Percentiles rank a stretch among this genome's conserved stretches.
Evolutionary conservation across 2,888 invertebrate genomes (phyloP).

Genomic region (Drosophila acutilabella): DNA sequence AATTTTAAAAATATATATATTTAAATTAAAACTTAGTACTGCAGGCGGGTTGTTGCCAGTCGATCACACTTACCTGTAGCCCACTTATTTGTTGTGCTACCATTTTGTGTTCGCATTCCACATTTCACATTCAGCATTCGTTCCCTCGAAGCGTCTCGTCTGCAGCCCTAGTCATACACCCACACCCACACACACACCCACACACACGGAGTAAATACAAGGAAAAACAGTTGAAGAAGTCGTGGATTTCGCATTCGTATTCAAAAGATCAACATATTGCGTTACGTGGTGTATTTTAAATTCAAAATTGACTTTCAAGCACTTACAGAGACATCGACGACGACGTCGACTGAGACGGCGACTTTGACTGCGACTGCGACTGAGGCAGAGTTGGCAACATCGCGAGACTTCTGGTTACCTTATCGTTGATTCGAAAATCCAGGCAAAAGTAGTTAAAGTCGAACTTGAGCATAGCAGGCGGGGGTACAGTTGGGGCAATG

Average conservation of each 20-base stretch:
- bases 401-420: constrained; percentile 32
- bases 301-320: constrained; percentile 80
- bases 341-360: neutral
- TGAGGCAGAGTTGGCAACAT: neutral
- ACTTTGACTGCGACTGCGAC: constrained; percentile 2
- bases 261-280: constrained; percentile 80
- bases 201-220: constrained; percentile 3
- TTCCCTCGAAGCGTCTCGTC: too few species aligned
- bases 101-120: constrained; percentile 55
- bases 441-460: constrained; percentile 9
- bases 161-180: neutral
- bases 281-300: constrained; percentile 79
- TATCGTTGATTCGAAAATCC: constrained; percentile 36
- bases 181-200: neutral
- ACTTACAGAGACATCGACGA: constrained; percentile 60
- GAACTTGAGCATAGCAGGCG: neutral
- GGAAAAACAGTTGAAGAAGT: constrained; percentile 32
- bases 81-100: constrained; percentile 49
- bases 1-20: too few species aligned
- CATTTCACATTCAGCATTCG: constrained; percentile 42
- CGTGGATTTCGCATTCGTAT: constrained; percentile 73
- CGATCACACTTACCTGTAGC: neutral
- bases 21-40: too few species aligned
- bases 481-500: neutral
- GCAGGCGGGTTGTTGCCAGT: neutral